A percentile compares a stretch with the other conserved stretches of the same genome.
These are phyloP conservation scores for Lasioglossum calceatum DNA, from an alignment of 2,888 invertebrate species.

Conservation along the genomic window DNA sequence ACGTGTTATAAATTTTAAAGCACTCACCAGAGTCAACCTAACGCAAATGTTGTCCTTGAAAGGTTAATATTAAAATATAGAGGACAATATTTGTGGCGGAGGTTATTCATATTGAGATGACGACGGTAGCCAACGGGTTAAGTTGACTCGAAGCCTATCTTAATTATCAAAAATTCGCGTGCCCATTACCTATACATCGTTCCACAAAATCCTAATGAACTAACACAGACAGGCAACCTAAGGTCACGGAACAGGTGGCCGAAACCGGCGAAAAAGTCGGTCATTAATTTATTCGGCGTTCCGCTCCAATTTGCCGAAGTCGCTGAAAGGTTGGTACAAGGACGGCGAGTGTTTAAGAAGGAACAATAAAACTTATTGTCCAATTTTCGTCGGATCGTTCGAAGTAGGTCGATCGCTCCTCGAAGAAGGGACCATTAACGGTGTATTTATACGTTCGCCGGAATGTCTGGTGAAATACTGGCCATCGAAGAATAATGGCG, in stretches of 20 bases:
- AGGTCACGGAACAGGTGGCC: background rate
- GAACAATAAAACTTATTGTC: slow-evolving; percentile 37
- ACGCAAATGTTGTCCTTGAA: no score
- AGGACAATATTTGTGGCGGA: no score
- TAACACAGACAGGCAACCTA: background rate
- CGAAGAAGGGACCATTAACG: slow-evolving; percentile 59
- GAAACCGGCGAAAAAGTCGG: background rate
- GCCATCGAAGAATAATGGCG: slow-evolving; percentile 56
- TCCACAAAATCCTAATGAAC: no score
- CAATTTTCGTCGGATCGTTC: slow-evolving; percentile 46
- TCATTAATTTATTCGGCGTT: background rate
- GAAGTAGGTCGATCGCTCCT: slow-evolving; percentile 61
- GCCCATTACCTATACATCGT: no score
- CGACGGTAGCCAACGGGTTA: no score
- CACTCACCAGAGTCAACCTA: no score
- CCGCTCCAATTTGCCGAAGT: background rate
- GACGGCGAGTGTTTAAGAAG: slow-evolving; percentile 25
- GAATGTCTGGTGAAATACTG: slow-evolving; percentile 55
- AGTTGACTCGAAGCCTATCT: no score
- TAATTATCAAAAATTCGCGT: no score
- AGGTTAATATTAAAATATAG: no score
- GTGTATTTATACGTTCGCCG: slow-evolving; percentile 62
- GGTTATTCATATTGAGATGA: no score
- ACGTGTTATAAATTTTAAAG: no score
- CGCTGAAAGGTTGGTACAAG: background rate